Conservation (phyloP, 2,797 vertebrate species). For the Macropus fuliginosus region DNA sequence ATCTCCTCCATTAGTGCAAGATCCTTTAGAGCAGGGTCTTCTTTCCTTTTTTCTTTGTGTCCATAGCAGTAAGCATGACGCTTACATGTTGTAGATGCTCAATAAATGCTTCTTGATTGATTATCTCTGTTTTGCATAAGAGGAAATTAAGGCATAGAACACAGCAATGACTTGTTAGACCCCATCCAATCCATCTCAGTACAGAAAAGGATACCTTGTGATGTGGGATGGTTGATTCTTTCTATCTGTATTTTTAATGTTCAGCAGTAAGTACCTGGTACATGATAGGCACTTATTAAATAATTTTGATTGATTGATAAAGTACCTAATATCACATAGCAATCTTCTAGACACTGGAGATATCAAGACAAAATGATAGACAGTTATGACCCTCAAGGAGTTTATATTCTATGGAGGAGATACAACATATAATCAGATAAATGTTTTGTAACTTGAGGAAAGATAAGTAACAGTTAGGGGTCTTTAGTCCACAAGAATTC, state of each 20-base stretch:
- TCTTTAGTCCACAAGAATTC: neutral
- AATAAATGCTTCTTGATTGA: constrained; percentile 2
- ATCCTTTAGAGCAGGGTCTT: neutral
- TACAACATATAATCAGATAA: neutral
- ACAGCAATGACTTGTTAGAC: neutral
- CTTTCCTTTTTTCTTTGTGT: neutral
- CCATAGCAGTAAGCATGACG: neutral
- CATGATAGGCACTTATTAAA: neutral
- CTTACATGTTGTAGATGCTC: neutral
- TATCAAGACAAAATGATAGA: neutral
- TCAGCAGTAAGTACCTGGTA: neutral
- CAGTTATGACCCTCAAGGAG: neutral
- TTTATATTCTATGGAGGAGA: neutral
- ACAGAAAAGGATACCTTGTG: neutral
- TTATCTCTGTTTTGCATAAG: neutral
- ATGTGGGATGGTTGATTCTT: neutral
- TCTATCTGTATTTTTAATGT: neutral
- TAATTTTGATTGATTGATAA: neutral
- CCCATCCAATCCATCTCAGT: neutral
- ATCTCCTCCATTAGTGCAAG: neutral
- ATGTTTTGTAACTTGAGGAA: neutral
- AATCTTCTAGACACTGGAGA: neutral
- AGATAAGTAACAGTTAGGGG: neutral
- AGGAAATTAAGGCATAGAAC: neutral
- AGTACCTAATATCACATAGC: neutral